Percentiles rank a stretch among this genome's conserved stretches.
These are phyloP conservation scores for Elegia similella DNA, from an alignment of 2,888 invertebrate species.

Conservation along the genomic window DNA sequence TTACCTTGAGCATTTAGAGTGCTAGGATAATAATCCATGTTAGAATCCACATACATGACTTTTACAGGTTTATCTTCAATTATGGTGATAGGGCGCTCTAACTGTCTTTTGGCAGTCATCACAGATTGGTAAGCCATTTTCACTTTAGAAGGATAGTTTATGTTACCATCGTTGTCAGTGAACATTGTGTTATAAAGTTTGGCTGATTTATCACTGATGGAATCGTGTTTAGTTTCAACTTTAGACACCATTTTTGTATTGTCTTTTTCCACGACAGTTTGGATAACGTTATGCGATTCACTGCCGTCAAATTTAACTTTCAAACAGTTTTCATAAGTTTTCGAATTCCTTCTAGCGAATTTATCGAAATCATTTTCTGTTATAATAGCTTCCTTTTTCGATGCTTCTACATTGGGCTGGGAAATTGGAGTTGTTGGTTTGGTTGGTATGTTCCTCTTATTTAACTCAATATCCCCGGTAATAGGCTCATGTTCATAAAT, in stretches of 20 bases:
- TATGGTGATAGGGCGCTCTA: conserved; percentile 60
- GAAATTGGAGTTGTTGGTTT: conserved; percentile 28
- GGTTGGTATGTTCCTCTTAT: conserved; percentile 29
- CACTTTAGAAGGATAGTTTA: conserved; percentile 65
- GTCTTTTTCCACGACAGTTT: conserved; percentile 60
- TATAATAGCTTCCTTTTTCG: conserved; percentile 59
- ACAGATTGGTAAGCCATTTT: conserved; percentile 70
- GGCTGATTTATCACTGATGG: conserved; percentile 35
- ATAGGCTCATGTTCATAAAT: conserved; percentile 51
- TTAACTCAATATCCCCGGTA: conserved; percentile 45
- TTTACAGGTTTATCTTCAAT: conserved; percentile 76
- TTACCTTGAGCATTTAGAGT: conserved; percentile 63
- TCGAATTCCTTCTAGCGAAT: conserved; percentile 70
- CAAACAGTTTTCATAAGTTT: conserved; percentile 64
- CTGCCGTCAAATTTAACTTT: conserved; percentile 61
- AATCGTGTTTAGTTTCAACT: conserved; percentile 50
- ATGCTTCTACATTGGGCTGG: conserved; percentile 28
- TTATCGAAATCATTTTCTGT: conserved; percentile 77
- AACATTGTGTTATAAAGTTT: conserved; percentile 38
- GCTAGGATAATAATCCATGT: conserved; percentile 47
- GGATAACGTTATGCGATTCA: conserved; percentile 56
- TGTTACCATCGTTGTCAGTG: conserved; percentile 48
- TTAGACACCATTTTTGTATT: conserved; percentile 47
- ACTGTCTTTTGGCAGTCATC: conserved; percentile 62
- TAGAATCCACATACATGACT: conserved; percentile 65